Evolutionary conservation across 2,113 vertebrate species (phyloP).

Genomic region (Raja brachyura): DNA sequence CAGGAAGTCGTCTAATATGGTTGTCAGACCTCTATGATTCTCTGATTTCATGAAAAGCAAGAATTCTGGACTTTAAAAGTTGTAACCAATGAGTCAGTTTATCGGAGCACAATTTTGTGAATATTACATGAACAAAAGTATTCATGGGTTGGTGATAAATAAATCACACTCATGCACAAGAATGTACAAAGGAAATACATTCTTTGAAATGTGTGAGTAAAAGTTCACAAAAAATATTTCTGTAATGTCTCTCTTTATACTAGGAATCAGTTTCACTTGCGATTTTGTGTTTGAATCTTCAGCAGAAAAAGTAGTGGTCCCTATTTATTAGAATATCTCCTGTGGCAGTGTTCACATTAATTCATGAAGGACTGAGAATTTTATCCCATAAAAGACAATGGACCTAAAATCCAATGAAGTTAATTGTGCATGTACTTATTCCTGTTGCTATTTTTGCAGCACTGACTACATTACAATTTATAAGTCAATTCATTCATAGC

Average conservation of each 20-base stretch:
- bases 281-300: background rate
- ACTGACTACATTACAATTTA: background rate
- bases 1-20: background rate
- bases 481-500: background rate
- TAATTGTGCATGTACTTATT: background rate
- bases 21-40: background rate
- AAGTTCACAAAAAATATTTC: background rate
- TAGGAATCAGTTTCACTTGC: background rate
- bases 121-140: background rate
- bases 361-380: background rate
- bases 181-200: background rate
- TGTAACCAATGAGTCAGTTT: background rate
- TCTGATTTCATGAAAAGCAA: background rate
- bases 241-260: background rate
- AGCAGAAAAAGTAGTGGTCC: background rate
- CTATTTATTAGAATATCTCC: background rate
- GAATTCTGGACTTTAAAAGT: background rate
- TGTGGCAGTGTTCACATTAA: background rate
- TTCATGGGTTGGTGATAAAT: background rate
- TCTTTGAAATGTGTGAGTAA: background rate
- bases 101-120: background rate
- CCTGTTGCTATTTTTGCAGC: background rate
- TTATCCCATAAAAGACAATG: background rate
- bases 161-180: background rate
- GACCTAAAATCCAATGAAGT: background rate